These are phyloP conservation scores for Galago senegalensis DNA, from an alignment of 2,797 vertebrate species.

Conservation along the genomic window DNA sequence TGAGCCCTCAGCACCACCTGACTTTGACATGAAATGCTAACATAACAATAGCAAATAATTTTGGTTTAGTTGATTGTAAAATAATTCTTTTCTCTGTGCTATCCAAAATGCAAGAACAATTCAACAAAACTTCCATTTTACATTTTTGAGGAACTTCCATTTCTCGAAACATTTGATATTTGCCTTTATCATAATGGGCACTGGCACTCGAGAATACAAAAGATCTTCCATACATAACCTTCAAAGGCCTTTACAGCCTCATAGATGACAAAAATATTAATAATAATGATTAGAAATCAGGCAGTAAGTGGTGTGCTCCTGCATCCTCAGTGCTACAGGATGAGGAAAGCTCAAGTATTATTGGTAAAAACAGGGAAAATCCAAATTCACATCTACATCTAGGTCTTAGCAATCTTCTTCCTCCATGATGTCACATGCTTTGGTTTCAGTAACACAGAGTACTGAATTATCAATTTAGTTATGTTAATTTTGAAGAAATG, in stretches of 20 bases:
- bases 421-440: not conserved
- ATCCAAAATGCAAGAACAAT: not conserved
- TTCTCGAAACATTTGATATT: not conserved
- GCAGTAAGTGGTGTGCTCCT: not conserved
- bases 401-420: not conserved
- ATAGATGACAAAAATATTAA: not conserved
- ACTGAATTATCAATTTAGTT: not conserved
- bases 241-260: not conserved
- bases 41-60: not conserved
- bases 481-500: conserved; percentile 7
- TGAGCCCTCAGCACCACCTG: not conserved
- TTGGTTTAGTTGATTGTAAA: not conserved
- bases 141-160: not conserved
- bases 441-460: not conserved
- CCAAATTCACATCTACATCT: not conserved
- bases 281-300: not conserved
- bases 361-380: not conserved
- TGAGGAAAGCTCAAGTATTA: not conserved
- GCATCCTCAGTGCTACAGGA: not conserved
- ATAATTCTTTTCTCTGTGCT: not conserved
- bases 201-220: not conserved
- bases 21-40: not conserved
- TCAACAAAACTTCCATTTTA: not conserved
- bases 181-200: not conserved
- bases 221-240: not conserved